A percentile compares a stretch with the other conserved stretches of the same genome.
phyloP scores from a whole-genome alignment of 2,888 invertebrate genomes.

The Apamea sordens region DNA sequence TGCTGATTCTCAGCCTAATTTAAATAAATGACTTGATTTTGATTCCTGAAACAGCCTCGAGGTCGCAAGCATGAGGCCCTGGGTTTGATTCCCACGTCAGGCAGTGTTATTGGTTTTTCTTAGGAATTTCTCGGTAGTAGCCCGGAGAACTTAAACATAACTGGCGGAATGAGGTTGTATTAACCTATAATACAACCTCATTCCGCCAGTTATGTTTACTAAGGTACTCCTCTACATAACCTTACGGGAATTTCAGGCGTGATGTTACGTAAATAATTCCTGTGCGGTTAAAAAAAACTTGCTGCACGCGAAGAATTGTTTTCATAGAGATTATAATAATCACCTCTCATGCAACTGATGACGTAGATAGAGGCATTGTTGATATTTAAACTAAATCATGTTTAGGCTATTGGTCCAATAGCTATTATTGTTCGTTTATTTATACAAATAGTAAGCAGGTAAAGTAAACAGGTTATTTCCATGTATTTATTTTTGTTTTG shows the following conservation, averaged over 20 bases:
- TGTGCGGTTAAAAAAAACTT: background rate
- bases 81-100: background rate
- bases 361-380: background rate
- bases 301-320: background rate
- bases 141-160: background rate
- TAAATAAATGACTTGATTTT: too few species aligned
- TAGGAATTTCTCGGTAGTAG: background rate
- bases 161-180: too few species aligned
- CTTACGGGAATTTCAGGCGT: background rate
- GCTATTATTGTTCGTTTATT: background rate
- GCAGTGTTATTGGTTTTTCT: background rate
- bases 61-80: background rate
- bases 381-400: background rate
- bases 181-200: too few species aligned
- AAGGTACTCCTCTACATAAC: too few species aligned
- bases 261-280: background rate
- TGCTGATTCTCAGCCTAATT: too few species aligned
- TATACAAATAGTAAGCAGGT: slow-evolving; percentile 20
- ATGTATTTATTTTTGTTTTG: background rate
- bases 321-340: background rate
- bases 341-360: background rate
- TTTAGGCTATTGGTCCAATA: background rate
- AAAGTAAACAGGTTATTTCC: background rate
- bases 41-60: background rate
- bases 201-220: too few species aligned